These are phyloP conservation scores for Leucosticte australis DNA, from an alignment of 2,113 vertebrate species.

Conservation along the genomic window DNA sequence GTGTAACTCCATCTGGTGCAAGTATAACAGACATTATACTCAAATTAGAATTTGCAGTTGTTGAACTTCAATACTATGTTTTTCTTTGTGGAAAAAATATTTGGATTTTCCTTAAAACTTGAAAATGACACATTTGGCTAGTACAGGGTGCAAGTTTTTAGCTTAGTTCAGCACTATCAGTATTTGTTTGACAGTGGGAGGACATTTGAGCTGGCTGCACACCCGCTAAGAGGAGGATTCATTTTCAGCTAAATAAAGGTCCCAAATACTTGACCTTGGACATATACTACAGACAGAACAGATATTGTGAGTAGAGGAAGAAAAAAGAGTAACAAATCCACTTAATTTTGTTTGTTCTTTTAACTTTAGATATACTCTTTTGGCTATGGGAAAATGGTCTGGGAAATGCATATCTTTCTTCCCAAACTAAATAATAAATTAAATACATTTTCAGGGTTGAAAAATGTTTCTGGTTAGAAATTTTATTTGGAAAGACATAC, in stretches of 20 bases:
- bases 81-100: not conserved
- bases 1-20: not conserved
- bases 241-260: not conserved
- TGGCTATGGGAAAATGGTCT: not conserved
- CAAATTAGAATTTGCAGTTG: not conserved
- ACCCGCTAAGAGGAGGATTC: not conserved
- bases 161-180: not conserved
- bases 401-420: not conserved
- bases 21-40: not conserved
- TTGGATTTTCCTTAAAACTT: not conserved
- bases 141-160: accelerated
- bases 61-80: not conserved
- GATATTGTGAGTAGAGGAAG: not conserved
- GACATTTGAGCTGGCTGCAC: not conserved
- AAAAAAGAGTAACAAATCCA: not conserved
- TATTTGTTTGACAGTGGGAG: not conserved
- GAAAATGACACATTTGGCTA: not conserved
- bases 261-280: not conserved
- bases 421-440: not conserved
- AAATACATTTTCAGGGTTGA: not conserved
- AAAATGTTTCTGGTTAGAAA: not conserved
- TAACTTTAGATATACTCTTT: not conserved
- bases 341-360: not conserved
- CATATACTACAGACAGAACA: not conserved
- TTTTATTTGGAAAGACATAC: not conserved